Evolutionary conservation across 2,888 invertebrate genomes (phyloP).

Genomic region (Venustoraphidia nigricollis): DNA sequence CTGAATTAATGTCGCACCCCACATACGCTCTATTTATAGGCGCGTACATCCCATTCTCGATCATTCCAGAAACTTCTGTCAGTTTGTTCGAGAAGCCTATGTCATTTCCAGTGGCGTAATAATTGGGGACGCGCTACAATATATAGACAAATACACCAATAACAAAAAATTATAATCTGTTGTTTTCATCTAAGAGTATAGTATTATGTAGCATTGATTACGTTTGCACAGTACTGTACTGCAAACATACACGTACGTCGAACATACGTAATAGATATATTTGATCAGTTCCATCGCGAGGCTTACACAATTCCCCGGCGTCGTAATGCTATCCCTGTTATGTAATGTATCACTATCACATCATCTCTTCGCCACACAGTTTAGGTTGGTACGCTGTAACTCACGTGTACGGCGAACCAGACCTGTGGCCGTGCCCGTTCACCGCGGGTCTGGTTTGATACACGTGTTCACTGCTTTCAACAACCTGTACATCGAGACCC

Average conservation of each 20-base stretch:
- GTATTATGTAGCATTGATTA: not conserved
- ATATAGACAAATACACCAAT: too few relatives aligned
- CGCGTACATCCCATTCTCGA: too few relatives aligned
- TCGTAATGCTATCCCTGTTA: not conserved
- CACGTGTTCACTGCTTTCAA: conserved; percentile 6
- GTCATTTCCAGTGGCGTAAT: too few relatives aligned
- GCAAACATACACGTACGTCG: not conserved
- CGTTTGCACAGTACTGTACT: not conserved
- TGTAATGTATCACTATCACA: conserved; percentile 4
- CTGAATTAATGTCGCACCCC: too few relatives aligned
- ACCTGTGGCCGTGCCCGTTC: conserved; percentile 4
- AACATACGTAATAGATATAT: too few relatives aligned
- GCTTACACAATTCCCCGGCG: not conserved
- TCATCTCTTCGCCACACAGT: too few relatives aligned
- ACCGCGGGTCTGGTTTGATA: conserved; percentile 5
- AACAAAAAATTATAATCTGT: not conserved
- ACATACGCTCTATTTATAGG: too few relatives aligned
- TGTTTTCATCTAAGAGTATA: conserved; percentile 1
- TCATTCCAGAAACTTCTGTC: too few relatives aligned
- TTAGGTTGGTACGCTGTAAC: too few relatives aligned
- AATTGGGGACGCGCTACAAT: too few relatives aligned
- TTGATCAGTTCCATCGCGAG: not conserved
- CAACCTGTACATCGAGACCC: too few relatives aligned
- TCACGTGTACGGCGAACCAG: conserved; percentile 1
- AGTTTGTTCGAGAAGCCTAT: too few relatives aligned